phyloP scores from a whole-genome alignment of 1,140 invertebrate species.

The Oscheius sp. region DNA sequence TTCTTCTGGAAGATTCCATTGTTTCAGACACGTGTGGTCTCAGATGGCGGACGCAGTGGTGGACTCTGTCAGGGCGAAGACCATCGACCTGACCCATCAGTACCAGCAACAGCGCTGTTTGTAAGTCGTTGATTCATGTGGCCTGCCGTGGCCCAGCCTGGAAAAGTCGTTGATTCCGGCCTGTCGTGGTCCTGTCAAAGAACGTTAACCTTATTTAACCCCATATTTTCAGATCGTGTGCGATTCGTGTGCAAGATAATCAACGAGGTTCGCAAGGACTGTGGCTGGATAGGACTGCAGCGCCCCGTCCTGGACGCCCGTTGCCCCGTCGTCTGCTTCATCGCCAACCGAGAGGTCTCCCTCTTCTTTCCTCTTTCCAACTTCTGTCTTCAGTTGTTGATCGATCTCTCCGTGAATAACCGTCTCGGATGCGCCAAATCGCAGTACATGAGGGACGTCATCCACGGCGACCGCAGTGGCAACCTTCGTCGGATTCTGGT shows the following conservation, averaged over 20 bases:
- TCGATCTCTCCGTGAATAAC: constrained; percentile 36
- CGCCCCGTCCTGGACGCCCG: constrained; percentile 17
- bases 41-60: constrained; percentile 11
- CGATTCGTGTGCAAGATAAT: constrained; percentile 18
- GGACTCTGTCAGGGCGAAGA: constrained; percentile 4
- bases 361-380: neutral
- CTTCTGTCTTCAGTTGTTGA: neutral
- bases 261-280: constrained; percentile 28
- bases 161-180: no score
- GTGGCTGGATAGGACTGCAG: constrained; percentile 18
- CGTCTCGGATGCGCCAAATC: constrained; percentile 22
- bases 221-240: constrained; percentile 26
- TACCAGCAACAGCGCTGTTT: constrained; percentile 23
- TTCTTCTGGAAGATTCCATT: no score
- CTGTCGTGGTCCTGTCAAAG: no score
- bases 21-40: constrained; percentile 16
- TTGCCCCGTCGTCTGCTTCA: constrained; percentile 21
- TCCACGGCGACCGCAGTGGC: neutral
- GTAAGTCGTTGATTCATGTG: no score
- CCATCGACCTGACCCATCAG: neutral
- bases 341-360: neutral
- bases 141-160: no score
- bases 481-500: constrained; percentile 14
- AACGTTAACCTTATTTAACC: no score
- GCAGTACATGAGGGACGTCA: neutral